phyloP scores from a whole-genome alignment of 2,888 invertebrate genomes.

The Pristionchus entomophagus region DNA sequence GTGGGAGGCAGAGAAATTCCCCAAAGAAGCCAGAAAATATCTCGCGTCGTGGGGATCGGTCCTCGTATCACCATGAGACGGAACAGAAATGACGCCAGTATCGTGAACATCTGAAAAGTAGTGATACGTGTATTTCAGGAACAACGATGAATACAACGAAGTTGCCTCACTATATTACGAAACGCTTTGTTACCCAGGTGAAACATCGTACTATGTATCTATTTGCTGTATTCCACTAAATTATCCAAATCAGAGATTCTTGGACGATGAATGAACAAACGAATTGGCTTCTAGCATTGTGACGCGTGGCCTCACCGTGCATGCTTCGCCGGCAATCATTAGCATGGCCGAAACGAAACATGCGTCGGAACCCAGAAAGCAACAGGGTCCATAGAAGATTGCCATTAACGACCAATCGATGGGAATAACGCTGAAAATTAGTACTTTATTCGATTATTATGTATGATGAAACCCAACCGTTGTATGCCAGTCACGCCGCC shows the following conservation, averaged over 20 bases:
- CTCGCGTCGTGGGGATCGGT: not conserved
- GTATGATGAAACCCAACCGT: not conserved
- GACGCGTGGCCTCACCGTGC: not conserved
- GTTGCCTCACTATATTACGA: no score
- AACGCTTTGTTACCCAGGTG: no score
- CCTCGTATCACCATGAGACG: not conserved
- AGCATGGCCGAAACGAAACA: not conserved
- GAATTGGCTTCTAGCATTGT: no score
- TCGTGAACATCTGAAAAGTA: not conserved
- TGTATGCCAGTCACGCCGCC: not conserved
- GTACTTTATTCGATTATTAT: not conserved
- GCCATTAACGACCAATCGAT: not conserved
- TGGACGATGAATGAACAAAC: no score
- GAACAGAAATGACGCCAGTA: not conserved
- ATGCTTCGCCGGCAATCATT: not conserved
- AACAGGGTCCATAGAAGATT: not conserved
- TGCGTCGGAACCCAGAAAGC: not conserved
- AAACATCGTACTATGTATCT: no score
- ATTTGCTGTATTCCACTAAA: no score
- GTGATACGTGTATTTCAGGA: no score
- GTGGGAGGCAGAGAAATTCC: not conserved
- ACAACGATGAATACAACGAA: no score
- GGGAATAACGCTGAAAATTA: not conserved
- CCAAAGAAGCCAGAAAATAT: not conserved
- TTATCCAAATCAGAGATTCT: no score